These are phyloP conservation scores for Zaprionus ornatus DNA, from an alignment of 1,140 invertebrate species.

Conservation along the genomic window DNA sequence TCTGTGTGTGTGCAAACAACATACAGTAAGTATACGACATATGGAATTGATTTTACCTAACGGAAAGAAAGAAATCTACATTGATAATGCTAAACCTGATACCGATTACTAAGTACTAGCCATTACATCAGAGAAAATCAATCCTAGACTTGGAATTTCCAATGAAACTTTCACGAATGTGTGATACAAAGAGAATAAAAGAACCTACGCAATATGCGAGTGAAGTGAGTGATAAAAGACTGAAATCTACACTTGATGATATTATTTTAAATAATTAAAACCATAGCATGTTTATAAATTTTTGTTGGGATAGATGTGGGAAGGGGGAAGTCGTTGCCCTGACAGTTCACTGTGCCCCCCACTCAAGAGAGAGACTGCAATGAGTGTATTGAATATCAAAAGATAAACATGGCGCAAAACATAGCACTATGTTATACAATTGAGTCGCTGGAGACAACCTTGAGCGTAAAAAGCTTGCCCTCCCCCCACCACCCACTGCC, in stretches of 20 bases:
- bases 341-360: constrained; percentile 21
- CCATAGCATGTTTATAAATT: neutral
- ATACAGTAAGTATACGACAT: constrained; percentile 12
- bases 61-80: neutral
- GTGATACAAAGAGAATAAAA: no score
- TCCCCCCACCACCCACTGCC: constrained; percentile 13
- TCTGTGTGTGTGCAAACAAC: constrained; percentile 34
- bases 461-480: constrained; percentile 27
- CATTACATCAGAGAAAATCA: neutral
- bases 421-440: constrained; percentile 62
- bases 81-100: neutral
- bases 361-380: constrained; percentile 17
- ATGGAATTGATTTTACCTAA: neutral
- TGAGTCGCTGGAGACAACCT: constrained; percentile 50
- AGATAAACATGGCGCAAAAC: constrained; percentile 61
- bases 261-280: neutral
- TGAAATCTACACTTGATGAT: neutral
- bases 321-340: neutral
- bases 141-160: neutral
- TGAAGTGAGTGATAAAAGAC: neutral
- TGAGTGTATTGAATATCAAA: constrained; percentile 60
- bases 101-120: neutral
- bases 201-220: no score
- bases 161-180: neutral
- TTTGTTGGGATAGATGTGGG: neutral